Percentiles rank a stretch among this genome's conserved stretches.
phyloP scores from a whole-genome alignment of 2,113 vertebrate genomes.

The Phrynosoma blainvillii region DNA sequence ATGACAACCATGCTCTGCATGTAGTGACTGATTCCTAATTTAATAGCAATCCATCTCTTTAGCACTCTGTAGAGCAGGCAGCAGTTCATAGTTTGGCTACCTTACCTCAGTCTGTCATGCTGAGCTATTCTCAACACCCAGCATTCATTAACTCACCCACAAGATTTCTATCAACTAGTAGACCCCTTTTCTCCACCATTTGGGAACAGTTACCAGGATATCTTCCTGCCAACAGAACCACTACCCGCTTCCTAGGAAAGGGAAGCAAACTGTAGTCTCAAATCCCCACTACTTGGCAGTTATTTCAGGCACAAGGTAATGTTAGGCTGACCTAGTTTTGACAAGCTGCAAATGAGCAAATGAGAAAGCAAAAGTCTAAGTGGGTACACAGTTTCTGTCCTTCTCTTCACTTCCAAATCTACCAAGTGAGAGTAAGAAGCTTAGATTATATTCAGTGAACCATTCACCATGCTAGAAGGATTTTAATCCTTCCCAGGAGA shows the following conservation, averaged over 20 bases:
- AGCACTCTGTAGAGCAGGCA: no score
- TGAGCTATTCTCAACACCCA: not conserved
- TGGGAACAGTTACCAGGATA: slow-evolving; percentile 7
- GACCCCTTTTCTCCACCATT: not conserved
- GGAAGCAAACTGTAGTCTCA: slow-evolving; percentile 24
- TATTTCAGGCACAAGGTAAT: slow-evolving; percentile 13
- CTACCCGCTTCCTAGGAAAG: slow-evolving; percentile 14
- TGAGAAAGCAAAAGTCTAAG: slow-evolving; percentile 33
- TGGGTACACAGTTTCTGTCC: slow-evolving; percentile 28
- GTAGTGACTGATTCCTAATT: not conserved
- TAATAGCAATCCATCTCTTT: not conserved
- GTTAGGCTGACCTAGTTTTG: not conserved
- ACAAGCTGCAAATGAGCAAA: slow-evolving; percentile 20
- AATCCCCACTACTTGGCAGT: slow-evolving; percentile 5
- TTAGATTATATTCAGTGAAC: slow-evolving; percentile 39
- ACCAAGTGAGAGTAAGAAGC: slow-evolving; percentile 12
- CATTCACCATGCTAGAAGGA: slow-evolving; percentile 31
- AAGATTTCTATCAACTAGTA: slow-evolving; percentile 10
- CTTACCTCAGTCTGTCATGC: not conserved
- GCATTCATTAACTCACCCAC: not conserved
- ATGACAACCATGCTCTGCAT: not conserved
- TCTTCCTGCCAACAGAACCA: slow-evolving; percentile 17
- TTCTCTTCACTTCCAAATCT: slow-evolving; percentile 31
- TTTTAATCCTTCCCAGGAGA: slow-evolving; percentile 18
- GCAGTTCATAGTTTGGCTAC: not conserved